A percentile compares a stretch with the other conserved stretches of the same genome.
phyloP scores from a whole-genome alignment of 2,888 invertebrate genomes.

The Antheraea yamamai region DNA sequence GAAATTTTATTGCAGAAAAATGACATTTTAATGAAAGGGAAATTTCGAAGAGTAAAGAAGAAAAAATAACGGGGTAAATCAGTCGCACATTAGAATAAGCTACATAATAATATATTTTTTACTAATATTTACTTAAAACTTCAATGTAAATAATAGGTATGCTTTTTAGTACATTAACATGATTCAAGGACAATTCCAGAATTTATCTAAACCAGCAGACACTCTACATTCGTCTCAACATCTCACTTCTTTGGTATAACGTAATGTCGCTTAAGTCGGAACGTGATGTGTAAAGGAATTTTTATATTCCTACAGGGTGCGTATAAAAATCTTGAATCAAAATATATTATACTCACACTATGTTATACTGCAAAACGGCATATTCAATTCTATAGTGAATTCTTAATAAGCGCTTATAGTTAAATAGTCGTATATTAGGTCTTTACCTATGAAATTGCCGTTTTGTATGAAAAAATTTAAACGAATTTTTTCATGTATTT shows the following conservation, averaged over 20 bases:
- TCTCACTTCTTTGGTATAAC: constrained; percentile 40
- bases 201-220: constrained; percentile 18
- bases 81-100: not conserved
- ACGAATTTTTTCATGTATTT: too few species aligned
- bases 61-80: too few species aligned
- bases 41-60: too few species aligned
- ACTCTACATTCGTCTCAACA: constrained; percentile 27
- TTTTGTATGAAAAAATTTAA: too few species aligned
- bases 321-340: constrained; percentile 30
- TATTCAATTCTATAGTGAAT: not conserved
- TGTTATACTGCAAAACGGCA: not conserved
- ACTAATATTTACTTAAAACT: not conserved
- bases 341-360: constrained; percentile 7
- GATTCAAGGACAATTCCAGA: not conserved
- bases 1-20: too few species aligned
- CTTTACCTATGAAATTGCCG: too few species aligned
- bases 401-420: not conserved
- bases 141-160: not conserved
- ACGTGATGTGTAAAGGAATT: constrained; percentile 57
- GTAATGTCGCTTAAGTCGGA: constrained; percentile 55
- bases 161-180: not conserved
- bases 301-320: constrained; percentile 43
- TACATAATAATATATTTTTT: not conserved
- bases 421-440: not conserved
- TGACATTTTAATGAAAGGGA: too few species aligned